These are phyloP conservation scores for Prorops nasuta DNA, from an alignment of 1,140 invertebrate genomes.

Conservation along the genomic window DNA sequence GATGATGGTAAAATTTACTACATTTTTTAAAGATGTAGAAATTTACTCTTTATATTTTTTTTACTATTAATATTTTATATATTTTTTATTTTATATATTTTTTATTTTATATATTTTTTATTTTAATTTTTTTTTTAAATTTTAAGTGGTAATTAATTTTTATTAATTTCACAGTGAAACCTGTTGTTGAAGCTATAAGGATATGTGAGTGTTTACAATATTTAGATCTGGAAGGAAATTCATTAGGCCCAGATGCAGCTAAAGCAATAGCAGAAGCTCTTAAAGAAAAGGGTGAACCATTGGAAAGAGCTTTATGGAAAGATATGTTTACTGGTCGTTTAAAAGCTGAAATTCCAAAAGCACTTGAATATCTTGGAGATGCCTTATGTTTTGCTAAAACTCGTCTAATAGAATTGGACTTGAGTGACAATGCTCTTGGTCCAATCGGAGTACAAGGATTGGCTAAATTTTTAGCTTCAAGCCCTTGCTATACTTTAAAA, in stretches of 20 bases:
- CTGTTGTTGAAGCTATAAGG: slow-evolving; percentile 65
- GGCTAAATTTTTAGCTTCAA: slow-evolving; percentile 79
- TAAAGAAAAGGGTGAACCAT: slow-evolving; percentile 68
- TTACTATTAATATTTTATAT: slow-evolving; percentile 3
- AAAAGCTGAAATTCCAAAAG: slow-evolving; percentile 92
- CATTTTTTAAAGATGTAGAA: too few relatives aligned
- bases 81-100: background rate
- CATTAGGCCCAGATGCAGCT: slow-evolving; percentile 85
- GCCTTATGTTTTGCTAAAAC: slow-evolving; percentile 81
- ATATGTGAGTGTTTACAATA: slow-evolving; percentile 64
- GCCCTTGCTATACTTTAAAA: slow-evolving; percentile 78
- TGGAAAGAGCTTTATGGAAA: slow-evolving; percentile 87
- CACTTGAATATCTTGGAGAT: slow-evolving; percentile 76
- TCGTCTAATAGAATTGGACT: slow-evolving; percentile 80
- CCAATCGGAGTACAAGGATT: slow-evolving; percentile 92
- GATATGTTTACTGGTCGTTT: slow-evolving; percentile 94
- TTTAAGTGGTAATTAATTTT: slow-evolving; percentile 5
- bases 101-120: slow-evolving; percentile 5
- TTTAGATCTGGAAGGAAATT: slow-evolving; percentile 90
- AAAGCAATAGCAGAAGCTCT: slow-evolving; percentile 80
- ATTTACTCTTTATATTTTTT: slow-evolving; percentile 9
- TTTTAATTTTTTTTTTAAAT: background rate
- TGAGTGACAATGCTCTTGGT: slow-evolving; percentile 98
- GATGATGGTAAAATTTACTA: slow-evolving; percentile 69
- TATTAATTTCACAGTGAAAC: slow-evolving; percentile 58